Evolutionary conservation across 2,888 invertebrate genomes (phyloP), one percentile per base, ranked within the genome.

Genomic region (Drosophila tanythrix): DNA sequence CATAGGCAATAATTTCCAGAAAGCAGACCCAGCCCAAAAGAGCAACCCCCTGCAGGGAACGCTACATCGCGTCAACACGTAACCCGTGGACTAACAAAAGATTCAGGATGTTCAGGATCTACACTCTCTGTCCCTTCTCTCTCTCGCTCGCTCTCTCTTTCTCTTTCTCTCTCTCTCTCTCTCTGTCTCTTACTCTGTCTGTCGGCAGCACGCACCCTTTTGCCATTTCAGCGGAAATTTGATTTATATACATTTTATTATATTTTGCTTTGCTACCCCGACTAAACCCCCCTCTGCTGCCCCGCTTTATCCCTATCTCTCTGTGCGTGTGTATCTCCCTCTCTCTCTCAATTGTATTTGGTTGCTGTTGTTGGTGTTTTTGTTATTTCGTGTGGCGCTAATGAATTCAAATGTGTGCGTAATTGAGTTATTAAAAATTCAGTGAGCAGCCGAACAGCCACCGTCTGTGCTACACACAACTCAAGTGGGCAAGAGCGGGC

Each of bases 401-500:
- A 90, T 92, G 87, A 91, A 91, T 90, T 91, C 91, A 92, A 92
- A 91, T 91, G 85, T 88, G 90, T 90, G 88, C 88, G 83, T 91
- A 91, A 91, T 91, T 91, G 92, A 91, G 91, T 91, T 91, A 91
- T 91, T 91, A 91, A 90, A 89, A 84, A 90, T 90, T 90, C 85
- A 83, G 80, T 79, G 82, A 78, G 55, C 80, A 68, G 58, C 62
- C 50, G 38, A 77, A 76, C 73, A 70, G 67, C 50, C 57, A 59
- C 76, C 71, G 62, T 81, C 81, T 66, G 81, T 70, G 59, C 57
- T 43, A 18, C 25, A 40, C 43, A 18, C 25, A 40, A 71, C 61
- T 51, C 25, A 13, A 33, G 33, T n/a, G 33, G 21, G 13, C 15
- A 10, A 31, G 18, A 15, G 4, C 8, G 29, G 10, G 2, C 6